Evolutionary conservation across 1,140 invertebrate genomes (phyloP), one percentile per base, ranked within the genome.

Genomic region (Drosophila virilis): DNA sequence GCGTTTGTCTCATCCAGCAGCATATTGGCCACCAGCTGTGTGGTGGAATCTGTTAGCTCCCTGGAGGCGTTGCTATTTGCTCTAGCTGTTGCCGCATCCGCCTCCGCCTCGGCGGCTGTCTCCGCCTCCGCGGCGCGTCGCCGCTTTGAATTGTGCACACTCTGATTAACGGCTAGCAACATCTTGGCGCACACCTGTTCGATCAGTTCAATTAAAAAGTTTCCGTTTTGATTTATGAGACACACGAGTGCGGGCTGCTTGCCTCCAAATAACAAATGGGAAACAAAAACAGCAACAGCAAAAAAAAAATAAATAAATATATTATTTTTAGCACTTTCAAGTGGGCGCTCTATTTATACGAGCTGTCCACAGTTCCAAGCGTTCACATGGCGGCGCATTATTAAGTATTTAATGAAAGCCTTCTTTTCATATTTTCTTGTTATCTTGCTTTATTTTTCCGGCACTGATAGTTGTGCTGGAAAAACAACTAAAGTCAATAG

Each of bases 111-210:
- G n/a, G n/a, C n/a, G 50, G 17, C 17, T 2, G 17, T 17, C 17
- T 22, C 45, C 8, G 69, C 62, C 0, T 79, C 50, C 22, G 65
- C 32, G 8, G 55, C 48, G 13, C 68, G 65, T 1, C 73, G 80
- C 45, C 46, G 60, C 38, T 78, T 71, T 13, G 80, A 50, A 17
- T 85, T 85, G 54, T 78, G 55, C 28, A 89, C 51, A 60, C 70
- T 91, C 79, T 91, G 90, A 81, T 91, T 91, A 58, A 91, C 88
- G 28, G 83, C 90, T 74, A 91, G 62, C 69, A 91, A 80, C 90
- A 91, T 91, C 42, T 72, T 90, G 52, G 37, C 43, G 66, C 32
- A 46, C 72, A 57, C 57, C 65, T 69, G 70, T 60, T 68, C 43
- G 71, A 69, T 72, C 62, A 40, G 54, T 8, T 43, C 55, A 38